Conservation (phyloP, 2,888 invertebrate species). For the Physocephala rufipes region DNA sequence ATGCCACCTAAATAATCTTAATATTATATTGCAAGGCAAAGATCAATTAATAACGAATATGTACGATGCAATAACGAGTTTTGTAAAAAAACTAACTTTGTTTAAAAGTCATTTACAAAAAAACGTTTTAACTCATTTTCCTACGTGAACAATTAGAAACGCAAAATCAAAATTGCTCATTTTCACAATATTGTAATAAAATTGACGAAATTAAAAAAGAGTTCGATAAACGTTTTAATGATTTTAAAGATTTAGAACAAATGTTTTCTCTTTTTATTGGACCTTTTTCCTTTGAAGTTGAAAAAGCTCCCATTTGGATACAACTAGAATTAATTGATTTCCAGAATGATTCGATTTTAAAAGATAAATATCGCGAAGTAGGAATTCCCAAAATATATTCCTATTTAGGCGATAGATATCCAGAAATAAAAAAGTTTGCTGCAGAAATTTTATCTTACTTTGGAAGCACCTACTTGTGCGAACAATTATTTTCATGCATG, state of each 20-base stretch:
- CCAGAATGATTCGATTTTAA: conserved; percentile 5
- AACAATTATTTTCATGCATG: conserved; percentile 10
- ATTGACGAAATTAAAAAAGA: conserved; percentile 1
- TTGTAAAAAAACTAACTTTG: conserved; percentile 4
- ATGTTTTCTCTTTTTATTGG: conserved; percentile 1
- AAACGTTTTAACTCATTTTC: conserved; percentile 3
- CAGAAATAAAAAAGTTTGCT: conserved; percentile 10
- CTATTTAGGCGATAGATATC: conserved; percentile 10
- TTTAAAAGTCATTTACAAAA: conserved; percentile 10
- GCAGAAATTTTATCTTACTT: conserved; percentile 10
- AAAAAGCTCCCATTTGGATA: conserved; percentile 3
- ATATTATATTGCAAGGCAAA: conserved; percentile 3
- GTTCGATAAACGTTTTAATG: conserved; percentile 5
- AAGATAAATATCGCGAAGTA: conserved; percentile 10
- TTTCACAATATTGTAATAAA: conserved; percentile 1
- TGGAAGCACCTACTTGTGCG: conserved; percentile 10
- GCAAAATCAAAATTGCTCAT: conserved; percentile 10
- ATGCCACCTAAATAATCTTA: conserved; percentile 5
- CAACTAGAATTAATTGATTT: conserved; percentile 6
- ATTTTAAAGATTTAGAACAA: conserved; percentile 5
- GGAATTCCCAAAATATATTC: conserved; percentile 10
- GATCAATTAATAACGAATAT: background rate
- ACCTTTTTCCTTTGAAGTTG: conserved; percentile 5
- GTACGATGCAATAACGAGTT: conserved; percentile 4
- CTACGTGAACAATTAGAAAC: conserved; percentile 5